Evolutionary conservation across 2,113 vertebrate genomes (phyloP).

Genomic region (Oplegnathus fasciatus): DNA sequence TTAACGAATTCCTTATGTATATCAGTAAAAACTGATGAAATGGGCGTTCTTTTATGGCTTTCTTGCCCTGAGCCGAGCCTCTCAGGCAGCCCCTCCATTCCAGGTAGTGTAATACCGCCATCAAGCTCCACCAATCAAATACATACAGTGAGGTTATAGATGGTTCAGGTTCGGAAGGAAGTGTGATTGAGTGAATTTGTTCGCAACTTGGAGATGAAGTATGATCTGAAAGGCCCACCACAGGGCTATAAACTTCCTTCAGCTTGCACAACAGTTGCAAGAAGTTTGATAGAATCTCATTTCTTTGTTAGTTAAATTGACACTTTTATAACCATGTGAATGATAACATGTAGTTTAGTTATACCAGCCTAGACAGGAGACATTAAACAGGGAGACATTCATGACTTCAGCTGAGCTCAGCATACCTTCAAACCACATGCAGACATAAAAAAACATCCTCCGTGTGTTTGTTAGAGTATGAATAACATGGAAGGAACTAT

Average conservation of each 20-base stretch:
- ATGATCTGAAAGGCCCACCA: not conserved
- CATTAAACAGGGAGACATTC: not conserved
- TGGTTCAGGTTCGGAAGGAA: not conserved
- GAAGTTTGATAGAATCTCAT: not conserved
- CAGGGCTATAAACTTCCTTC: not conserved
- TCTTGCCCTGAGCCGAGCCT: not conserved
- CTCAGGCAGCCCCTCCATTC: not conserved
- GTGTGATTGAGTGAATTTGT: not conserved
- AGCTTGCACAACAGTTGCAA: not conserved
- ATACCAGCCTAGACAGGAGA: not conserved
- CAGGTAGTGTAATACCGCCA: not conserved
- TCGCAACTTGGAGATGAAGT: not conserved
- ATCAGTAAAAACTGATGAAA: not conserved
- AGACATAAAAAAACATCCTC: not conserved
- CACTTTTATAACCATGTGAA: not conserved
- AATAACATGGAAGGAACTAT: not conserved
- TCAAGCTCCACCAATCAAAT: not conserved
- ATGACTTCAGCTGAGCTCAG: slow-evolving; percentile 14
- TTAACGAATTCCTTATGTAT: not conserved
- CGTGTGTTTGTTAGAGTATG: not conserved
- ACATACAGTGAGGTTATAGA: too few species aligned
- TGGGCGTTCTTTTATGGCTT: not conserved
- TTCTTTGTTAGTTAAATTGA: not conserved
- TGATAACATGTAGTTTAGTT: not conserved
- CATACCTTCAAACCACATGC: not conserved